Percentiles rank a stretch among this genome's conserved stretches.
Conservation (phyloP, 2,113 vertebrate species). For the Ivindomyrus marchei region DNA sequence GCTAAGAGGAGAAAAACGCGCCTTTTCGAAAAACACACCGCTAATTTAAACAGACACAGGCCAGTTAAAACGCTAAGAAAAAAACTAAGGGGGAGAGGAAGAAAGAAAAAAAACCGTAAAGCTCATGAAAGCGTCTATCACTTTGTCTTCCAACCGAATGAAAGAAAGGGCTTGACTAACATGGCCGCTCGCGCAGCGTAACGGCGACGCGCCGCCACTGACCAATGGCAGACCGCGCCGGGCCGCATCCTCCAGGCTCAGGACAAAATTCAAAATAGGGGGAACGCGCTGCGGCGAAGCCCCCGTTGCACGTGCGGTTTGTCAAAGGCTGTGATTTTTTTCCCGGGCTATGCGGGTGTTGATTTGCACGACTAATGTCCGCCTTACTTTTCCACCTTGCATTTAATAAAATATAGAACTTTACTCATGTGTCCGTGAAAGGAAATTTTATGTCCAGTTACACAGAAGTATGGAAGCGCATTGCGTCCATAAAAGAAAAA, state of each 20-base stretch:
- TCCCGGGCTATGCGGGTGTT: background rate
- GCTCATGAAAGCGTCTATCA: constrained; percentile 13
- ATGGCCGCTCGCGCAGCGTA: constrained; percentile 40
- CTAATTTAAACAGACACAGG: background rate
- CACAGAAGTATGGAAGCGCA: background rate
- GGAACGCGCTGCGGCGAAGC: constrained; percentile 23
- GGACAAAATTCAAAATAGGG: constrained; percentile 45
- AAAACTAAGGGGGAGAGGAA: constrained; percentile 4
- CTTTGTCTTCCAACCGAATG: constrained; percentile 38
- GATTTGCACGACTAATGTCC: background rate
- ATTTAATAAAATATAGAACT: background rate
- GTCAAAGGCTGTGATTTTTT: background rate
- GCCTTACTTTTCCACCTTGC: background rate
- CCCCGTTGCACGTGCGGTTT: constrained; percentile 27
- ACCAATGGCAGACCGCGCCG: constrained; percentile 29
- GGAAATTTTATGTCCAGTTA: background rate
- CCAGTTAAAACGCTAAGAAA: background rate
- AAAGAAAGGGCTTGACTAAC: constrained; percentile 43
- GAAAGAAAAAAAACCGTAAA: constrained; percentile 7
- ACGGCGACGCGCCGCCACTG: constrained; percentile 18
- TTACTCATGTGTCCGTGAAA: background rate
- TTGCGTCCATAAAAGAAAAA: background rate
- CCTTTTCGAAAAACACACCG: background rate
- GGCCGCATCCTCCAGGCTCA: constrained; percentile 2
- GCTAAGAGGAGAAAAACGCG: background rate